Evolutionary conservation across 2,797 vertebrate species (phyloP), one percentile per base, ranked within the genome.

Genomic region (Clarias laeviceps): DNA sequence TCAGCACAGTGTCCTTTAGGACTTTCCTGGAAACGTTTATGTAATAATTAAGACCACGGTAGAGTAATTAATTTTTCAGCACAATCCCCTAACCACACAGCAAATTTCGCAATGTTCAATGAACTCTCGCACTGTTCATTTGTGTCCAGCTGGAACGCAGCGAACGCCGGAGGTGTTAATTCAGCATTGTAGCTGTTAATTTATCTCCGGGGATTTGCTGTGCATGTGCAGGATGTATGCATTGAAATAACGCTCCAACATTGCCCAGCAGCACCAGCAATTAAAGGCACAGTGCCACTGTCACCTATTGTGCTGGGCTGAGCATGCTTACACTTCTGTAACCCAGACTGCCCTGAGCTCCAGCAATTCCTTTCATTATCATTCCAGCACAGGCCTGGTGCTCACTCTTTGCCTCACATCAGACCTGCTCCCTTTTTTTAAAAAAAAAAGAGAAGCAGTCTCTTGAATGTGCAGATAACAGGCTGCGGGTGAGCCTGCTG

Each of bases 331-430:
- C 17, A 61, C 69, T 50, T 56, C 57, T 66, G 17, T 50, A 82
- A 56, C 32, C 64, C 62, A 29, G 45, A 45, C 57, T 80, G 66
- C 59, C 68, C 66, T 80, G 17, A 68, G 77, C 40, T 61, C 70
- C 73, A 86, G 88, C 89, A 84, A 84, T 80, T 69, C 82, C 84
- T 45, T 64, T 91, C 87, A 90, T 93, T 91, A 91, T 73, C 86
- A 89, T 88, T 91, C 89, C 79, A 88, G 89, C 87, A 84, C 81
- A 15, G 27, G 87, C 66, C 88, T 65, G 66, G n/a, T 18, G 27
- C 62, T 69, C 65, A 50, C 32, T 74, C 84, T 57, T 24, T 64
- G 64, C 69, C 29, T 56, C 80, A 88, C 83, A 87, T 85, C 85
- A 89, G 80, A 88, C 86, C 7, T 8, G 14, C 81, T 50, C 20